Evolutionary conservation across 2,113 vertebrate species (phyloP).

Genomic region (Tautogolabrus adspersus): DNA sequence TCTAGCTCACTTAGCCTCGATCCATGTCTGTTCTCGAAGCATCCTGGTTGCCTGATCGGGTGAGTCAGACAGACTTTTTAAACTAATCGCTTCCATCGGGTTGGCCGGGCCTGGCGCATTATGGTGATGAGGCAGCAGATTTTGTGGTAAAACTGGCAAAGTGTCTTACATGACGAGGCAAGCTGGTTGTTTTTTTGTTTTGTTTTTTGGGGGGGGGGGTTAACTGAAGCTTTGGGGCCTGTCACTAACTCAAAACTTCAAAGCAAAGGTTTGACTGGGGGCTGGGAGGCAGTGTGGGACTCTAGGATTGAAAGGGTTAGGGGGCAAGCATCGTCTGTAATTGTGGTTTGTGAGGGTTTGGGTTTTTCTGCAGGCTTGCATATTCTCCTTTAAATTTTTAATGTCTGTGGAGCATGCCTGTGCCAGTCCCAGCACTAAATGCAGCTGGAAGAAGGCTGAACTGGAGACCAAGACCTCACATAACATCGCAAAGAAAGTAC

Average conservation of each 20-base stretch:
- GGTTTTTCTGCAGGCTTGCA: conserved; percentile 72
- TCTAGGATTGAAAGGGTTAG: conserved; percentile 47
- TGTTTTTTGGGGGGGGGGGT: conserved; percentile 11
- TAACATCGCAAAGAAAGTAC: conserved; percentile 17
- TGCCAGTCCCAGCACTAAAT: conserved; percentile 33
- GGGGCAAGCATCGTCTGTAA: conserved; percentile 76
- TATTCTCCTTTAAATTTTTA: conserved; percentile 66
- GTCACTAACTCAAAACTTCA: conserved; percentile 69
- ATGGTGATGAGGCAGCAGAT: conserved; percentile 70
- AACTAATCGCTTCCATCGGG: conserved; percentile 74
- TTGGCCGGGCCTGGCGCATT: conserved; percentile 35
- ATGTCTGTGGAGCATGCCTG: conserved; percentile 57
- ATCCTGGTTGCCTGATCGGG: conserved; percentile 46
- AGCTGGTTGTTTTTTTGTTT: conserved; percentile 13
- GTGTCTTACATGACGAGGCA: conserved; percentile 43
- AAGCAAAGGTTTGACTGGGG: conserved; percentile 58
- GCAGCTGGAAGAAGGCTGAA: conserved; percentile 36
- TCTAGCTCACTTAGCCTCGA: conserved; percentile 20
- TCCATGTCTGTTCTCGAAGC: conserved; percentile 34
- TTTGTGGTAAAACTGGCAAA: conserved; percentile 70
- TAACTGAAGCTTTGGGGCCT: conserved; percentile 53
- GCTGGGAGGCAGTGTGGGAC: conserved; percentile 44
- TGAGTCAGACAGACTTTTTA: conserved; percentile 58
- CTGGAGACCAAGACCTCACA: conserved; percentile 25
- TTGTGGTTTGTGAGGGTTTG: conserved; percentile 78